phyloP scores from a whole-genome alignment of 2,797 vertebrate species.

The Bradypodion pumilum region DNA sequence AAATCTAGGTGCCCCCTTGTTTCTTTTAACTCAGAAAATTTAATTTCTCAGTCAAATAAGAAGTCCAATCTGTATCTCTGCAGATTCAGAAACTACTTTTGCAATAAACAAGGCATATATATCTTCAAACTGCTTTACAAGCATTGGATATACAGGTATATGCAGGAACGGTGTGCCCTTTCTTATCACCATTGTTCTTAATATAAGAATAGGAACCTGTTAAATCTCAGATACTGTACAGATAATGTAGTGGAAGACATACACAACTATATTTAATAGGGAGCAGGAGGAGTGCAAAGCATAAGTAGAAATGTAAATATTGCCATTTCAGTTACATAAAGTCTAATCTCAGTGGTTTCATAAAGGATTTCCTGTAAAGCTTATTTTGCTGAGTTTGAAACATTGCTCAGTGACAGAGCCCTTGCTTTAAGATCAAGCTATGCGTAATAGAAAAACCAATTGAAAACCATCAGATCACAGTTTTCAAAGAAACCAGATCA shows the following conservation, averaged over 20 bases:
- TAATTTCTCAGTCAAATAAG: background rate
- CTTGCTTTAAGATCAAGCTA: background rate
- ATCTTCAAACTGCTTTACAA: no score
- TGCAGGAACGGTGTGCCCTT: background rate
- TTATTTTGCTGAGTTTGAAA: background rate
- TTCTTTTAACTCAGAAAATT: background rate
- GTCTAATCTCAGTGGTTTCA: background rate
- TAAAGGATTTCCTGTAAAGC: background rate
- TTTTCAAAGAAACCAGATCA: background rate
- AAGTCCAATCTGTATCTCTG: background rate
- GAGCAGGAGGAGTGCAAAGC: background rate
- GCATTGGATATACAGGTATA: background rate
- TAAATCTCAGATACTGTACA: background rate
- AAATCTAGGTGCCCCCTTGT: constrained; percentile 2
- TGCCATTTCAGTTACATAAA: background rate
- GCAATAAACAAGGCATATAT: no score
- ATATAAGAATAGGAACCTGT: background rate
- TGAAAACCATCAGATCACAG: background rate
- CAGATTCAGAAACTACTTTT: background rate
- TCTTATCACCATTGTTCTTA: background rate
- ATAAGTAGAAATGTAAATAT: background rate
- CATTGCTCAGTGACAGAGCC: background rate
- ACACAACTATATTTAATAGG: background rate
- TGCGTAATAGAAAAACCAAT: background rate
- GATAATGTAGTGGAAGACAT: background rate